Conservation (phyloP, 2,113 vertebrate species). For the Oceanites oceanicus region DNA sequence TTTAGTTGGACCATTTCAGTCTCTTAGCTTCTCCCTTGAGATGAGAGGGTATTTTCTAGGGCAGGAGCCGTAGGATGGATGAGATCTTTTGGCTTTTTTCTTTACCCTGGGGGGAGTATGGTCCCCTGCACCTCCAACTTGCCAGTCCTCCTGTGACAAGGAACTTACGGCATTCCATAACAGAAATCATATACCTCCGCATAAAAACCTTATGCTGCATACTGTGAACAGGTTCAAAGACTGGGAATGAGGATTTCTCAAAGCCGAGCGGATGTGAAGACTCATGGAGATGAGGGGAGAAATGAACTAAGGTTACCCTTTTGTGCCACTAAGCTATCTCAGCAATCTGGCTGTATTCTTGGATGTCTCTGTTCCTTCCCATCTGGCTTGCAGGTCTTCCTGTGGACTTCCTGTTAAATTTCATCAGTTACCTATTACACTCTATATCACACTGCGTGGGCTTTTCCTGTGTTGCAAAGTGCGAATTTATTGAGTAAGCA, state of each 20-base stretch:
- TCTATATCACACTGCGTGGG: background rate
- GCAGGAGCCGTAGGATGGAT: background rate
- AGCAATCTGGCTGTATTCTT: background rate
- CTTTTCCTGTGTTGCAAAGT: background rate
- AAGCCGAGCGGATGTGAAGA: background rate
- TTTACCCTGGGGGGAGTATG: background rate
- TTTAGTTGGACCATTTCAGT: background rate
- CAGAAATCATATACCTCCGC: background rate
- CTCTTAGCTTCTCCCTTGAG: background rate
- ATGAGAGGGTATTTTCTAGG: background rate
- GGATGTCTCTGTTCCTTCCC: background rate
- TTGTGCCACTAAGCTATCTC: background rate
- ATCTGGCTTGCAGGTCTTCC: background rate
- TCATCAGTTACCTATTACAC: background rate
- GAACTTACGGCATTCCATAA: background rate
- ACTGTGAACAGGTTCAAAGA: background rate
- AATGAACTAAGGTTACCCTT: background rate
- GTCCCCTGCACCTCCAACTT: background rate
- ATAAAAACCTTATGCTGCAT: background rate
- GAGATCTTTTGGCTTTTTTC: background rate
- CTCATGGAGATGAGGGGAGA: background rate
- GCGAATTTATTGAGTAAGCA: background rate
- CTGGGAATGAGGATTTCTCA: background rate
- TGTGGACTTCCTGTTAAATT: background rate
- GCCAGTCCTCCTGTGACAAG: background rate